Conservation (phyloP, 1,140 invertebrate genomes). For the Oreohelix idahoensis region DNA sequence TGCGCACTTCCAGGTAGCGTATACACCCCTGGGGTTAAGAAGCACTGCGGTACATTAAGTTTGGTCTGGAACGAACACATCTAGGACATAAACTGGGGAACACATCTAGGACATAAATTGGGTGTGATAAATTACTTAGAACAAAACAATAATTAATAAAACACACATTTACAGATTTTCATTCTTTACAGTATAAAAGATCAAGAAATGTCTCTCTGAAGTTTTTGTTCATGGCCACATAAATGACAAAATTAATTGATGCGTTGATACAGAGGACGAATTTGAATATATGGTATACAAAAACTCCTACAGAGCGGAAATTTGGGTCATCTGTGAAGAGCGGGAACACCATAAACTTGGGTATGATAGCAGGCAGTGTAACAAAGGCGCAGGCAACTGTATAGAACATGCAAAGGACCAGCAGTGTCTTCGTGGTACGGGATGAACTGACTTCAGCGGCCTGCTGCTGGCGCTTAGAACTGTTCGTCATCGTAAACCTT, state of each 20-base stretch:
- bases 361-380: not conserved
- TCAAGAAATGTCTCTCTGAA: slow-evolving; percentile 15
- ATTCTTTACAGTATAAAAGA: not conserved
- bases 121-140: no score
- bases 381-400: not conserved
- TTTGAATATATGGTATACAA: slow-evolving; percentile 17
- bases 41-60: no score
- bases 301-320: not conserved
- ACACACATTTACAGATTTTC: no score
- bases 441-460: not conserved
- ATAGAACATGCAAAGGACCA: slow-evolving; percentile 12
- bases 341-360: slow-evolving; percentile 16
- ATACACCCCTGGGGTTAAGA: no score
- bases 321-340: not conserved
- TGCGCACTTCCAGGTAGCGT: no score
- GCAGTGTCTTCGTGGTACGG: slow-evolving; percentile 24
- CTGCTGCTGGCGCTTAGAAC: not conserved
- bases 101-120: no score
- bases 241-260: slow-evolving; percentile 23
- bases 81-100: no score
- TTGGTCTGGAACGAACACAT: no score
- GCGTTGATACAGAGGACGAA: slow-evolving; percentile 7
- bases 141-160: no score
- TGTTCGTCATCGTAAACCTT: not conserved
- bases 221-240: slow-evolving; percentile 20